Percentiles rank a stretch among this genome's conserved stretches.
These are phyloP conservation scores for Phoxinus phoxinus DNA, from an alignment of 2,113 vertebrate species.

Conservation along the genomic window DNA sequence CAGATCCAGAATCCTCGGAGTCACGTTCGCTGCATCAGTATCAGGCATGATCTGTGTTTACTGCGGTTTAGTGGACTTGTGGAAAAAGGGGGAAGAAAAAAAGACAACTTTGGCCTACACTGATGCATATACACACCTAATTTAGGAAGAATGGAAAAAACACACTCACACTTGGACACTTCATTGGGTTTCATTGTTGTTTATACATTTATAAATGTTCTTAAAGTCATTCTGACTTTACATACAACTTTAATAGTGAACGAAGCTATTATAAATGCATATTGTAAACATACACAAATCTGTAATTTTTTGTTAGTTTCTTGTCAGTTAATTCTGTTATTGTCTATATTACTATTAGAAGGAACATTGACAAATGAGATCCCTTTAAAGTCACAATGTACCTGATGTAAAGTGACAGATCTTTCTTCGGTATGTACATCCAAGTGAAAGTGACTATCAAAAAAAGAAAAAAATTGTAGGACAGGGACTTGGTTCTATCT, in stretches of 20 bases:
- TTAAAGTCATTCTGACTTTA: background rate
- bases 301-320: background rate
- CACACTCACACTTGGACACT: slow-evolving; percentile 62
- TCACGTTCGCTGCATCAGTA: background rate
- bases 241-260: background rate
- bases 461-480: background rate
- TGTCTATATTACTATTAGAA: background rate
- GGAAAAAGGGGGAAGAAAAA: slow-evolving; percentile 34
- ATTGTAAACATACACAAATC: background rate
- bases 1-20: slow-evolving; percentile 6
- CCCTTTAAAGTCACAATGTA: background rate
- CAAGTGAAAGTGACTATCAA: background rate
- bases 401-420: background rate
- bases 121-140: background rate
- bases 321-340: background rate
- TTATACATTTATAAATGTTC: background rate
- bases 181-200: background rate
- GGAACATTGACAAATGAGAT: background rate
- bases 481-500: background rate
- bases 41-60: background rate
- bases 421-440: background rate
- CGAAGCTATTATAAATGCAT: background rate
- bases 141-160: slow-evolving; percentile 54
- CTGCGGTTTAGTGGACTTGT: slow-evolving; percentile 1
- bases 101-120: background rate